Evolutionary conservation across 2,113 vertebrate species (phyloP).

Genomic region (Ctenomys sociabilis): DNA sequence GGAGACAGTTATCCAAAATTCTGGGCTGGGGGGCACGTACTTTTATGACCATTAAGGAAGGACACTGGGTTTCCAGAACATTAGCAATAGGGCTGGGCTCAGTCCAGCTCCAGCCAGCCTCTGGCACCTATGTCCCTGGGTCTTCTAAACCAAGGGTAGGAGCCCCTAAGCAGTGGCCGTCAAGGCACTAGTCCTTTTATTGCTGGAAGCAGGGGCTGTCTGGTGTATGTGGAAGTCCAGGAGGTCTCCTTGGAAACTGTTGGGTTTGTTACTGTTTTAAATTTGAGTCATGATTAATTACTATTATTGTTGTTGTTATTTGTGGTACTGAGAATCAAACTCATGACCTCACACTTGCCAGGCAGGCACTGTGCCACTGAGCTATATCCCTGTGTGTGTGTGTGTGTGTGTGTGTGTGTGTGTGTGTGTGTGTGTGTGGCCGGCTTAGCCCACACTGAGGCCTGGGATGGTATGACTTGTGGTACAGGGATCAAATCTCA

Average conservation of each 20-base stretch:
- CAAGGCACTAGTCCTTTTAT: background rate
- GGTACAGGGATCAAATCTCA: too few species aligned
- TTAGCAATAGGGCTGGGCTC: too few species aligned
- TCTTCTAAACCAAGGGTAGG: background rate
- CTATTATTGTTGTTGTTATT: too few species aligned
- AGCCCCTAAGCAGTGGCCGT: background rate
- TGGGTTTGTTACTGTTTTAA: background rate
- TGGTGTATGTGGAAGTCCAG: rapidly evolving
- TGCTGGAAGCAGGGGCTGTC: background rate
- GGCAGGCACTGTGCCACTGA: too few species aligned
- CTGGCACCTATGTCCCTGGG: background rate
- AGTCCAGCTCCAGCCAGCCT: background rate
- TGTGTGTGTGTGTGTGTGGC: too few species aligned
- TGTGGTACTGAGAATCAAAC: too few species aligned
- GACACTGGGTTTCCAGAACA: background rate
- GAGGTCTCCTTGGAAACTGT: background rate
- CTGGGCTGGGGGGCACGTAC: background rate
- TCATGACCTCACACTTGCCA: too few species aligned
- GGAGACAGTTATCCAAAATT: background rate
- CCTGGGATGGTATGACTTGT: too few species aligned
- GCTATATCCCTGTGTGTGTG: too few species aligned
- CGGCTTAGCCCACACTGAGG: too few species aligned
- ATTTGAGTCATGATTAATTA: too few species aligned
- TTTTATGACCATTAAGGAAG: background rate
- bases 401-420: too few species aligned